Base-by-base conservation (phyloP, 2,888 invertebrate genomes). In the Beris morrisii region DNA sequence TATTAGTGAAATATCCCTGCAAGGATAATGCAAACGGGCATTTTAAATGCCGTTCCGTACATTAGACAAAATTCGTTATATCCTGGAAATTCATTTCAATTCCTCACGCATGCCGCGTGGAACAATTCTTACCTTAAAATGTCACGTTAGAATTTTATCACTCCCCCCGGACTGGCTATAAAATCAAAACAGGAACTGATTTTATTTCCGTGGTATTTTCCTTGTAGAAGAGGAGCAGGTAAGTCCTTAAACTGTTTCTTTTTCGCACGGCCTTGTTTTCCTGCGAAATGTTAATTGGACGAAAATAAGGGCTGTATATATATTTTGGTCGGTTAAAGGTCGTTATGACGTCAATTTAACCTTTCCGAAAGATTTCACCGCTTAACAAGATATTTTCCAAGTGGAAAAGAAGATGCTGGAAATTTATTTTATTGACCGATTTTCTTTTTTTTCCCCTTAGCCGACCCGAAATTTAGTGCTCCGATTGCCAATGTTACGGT, bases 401-500 rank as follows among this genome's bases (percentile, higher is more conserved):
- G 31, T n/a, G 31, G 9, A 22, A 61, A 61, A 61, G 44, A 31
- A 5, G 31, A 13, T 58, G 58, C 5, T 3, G n/a, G n/a, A 54
- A 15, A 44, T 15, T 64, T 53, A 13, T 22, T 13, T 61, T n/a
- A 31, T 38, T 52, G 50, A 12, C 50, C 7, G 12, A n/a, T 57
- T 57, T 13, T 59, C 11, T 46, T 61, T 61, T 71, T 71, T 73
- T 71, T 75, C 73, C 76, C 84, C 84, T 66, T 85, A 90, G 87
- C 87, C 82, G 88, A 88, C 81, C 92, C 92, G 7, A 89, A 89
- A 73, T 93, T 93, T 82, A 89, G 87, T 75, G 89, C 88, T 66
- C 90, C 92, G 63, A 92, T 94, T 75, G 82, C 86, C 72, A 94
- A 94, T 82, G 89, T 91, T 73, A 93, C 93, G 6, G 88, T 89